These are phyloP conservation scores for Papilio elwesi DNA, from an alignment of 2,888 invertebrate species.

Conservation along the genomic window DNA sequence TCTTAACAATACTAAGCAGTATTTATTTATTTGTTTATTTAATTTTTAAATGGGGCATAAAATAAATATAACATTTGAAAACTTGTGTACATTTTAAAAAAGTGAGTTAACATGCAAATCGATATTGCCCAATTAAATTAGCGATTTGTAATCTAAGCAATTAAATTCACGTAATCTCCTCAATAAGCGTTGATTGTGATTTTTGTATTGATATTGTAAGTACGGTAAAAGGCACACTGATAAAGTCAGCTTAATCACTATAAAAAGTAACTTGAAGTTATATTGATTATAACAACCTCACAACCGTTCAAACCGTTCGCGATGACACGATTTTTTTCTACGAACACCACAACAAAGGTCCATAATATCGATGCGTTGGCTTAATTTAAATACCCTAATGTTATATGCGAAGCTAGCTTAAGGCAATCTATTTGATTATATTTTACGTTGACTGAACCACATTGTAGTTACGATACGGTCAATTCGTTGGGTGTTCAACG, in stretches of 20 bases:
- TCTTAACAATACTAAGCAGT: too few species aligned
- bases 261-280: neutral
- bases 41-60: too few species aligned
- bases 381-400: constrained; percentile 50
- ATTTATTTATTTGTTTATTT: too few species aligned
- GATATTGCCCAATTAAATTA: too few species aligned
- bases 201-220: too few species aligned
- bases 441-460: constrained; percentile 50
- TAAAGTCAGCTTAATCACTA: neutral
- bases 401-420: constrained; percentile 48
- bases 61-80: too few species aligned
- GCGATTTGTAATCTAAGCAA: too few species aligned
- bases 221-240: neutral
- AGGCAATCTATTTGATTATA: constrained; percentile 58
- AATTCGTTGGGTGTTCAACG: constrained; percentile 51
- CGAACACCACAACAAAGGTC: constrained; percentile 48
- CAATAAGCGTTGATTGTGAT: too few species aligned
- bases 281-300: constrained; percentile 43
- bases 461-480: constrained; percentile 48
- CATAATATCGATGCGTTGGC: constrained; percentile 43
- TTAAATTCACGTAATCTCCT: too few species aligned
- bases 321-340: constrained; percentile 51
- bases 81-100: too few species aligned
- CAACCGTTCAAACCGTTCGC: constrained; percentile 42
- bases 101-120: too few species aligned